These are phyloP conservation scores for Mystacides longicornis DNA, from an alignment of 2,888 invertebrate genomes.

Conservation along the genomic window DNA sequence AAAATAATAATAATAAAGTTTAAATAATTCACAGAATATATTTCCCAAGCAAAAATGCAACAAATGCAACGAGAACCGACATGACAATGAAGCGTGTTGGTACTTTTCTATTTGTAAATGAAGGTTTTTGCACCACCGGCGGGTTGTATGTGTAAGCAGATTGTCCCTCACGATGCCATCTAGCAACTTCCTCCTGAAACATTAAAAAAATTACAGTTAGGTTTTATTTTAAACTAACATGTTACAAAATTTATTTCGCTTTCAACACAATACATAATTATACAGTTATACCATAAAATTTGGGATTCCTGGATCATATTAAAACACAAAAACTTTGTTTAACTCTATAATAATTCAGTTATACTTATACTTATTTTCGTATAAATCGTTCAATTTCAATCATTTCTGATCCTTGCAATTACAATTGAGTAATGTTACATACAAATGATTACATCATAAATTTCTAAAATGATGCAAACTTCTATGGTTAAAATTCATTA, in stretches of 20 bases:
- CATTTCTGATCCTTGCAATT: too few relatives aligned
- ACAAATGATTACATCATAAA: too few relatives aligned
- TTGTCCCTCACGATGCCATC: slow-evolving; percentile 45
- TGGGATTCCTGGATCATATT: too few relatives aligned
- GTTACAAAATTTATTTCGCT: not conserved
- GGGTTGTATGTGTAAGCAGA: slow-evolving; percentile 38
- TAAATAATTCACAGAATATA: slow-evolving; percentile 64
- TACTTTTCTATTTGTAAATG: slow-evolving; percentile 48
- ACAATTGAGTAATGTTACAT: too few relatives aligned
- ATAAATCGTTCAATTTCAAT: too few relatives aligned
- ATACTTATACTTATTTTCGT: too few relatives aligned
- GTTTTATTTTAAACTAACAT: not conserved
- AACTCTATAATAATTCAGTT: too few relatives aligned
- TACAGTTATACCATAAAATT: too few relatives aligned
- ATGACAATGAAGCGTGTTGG: slow-evolving; percentile 58
- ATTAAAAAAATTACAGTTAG: slow-evolving; percentile 2
- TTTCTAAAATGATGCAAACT: too few relatives aligned
- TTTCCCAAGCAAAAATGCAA: slow-evolving; percentile 74
- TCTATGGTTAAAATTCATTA: too few relatives aligned
- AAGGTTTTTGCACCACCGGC: slow-evolving; percentile 32
- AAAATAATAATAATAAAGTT: not conserved
- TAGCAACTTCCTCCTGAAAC: slow-evolving; percentile 56
- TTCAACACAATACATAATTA: too few relatives aligned
- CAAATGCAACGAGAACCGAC: slow-evolving; percentile 59
- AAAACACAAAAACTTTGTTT: too few relatives aligned